Evolutionary conservation across 2,113 vertebrate genomes (phyloP).

Genomic region (Panthera leo): DNA sequence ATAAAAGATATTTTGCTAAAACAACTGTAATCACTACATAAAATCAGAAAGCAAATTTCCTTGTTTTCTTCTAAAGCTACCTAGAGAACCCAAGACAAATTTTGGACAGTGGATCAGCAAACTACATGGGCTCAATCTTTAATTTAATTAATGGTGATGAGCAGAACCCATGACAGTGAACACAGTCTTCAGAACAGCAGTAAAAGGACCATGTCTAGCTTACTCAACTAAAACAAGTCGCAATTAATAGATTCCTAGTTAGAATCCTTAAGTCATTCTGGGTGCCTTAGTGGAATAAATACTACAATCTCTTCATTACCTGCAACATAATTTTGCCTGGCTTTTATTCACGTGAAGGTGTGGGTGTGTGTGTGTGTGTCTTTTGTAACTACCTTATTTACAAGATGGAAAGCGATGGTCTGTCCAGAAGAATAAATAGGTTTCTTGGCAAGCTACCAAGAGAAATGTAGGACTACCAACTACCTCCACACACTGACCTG

Average conservation of each 20-base stretch:
- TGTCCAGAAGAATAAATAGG: not conserved
- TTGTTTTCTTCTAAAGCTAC: not conserved
- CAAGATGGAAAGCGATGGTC: not conserved
- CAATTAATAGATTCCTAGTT: not conserved
- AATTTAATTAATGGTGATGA: not conserved
- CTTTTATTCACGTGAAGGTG: not conserved
- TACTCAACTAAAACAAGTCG: not conserved
- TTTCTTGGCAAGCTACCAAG: not conserved
- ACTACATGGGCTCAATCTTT: not conserved
- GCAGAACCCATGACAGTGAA: not conserved
- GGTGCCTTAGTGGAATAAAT: not conserved
- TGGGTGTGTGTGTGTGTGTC: not conserved
- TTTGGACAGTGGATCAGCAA: not conserved
- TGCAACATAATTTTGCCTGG: not conserved
- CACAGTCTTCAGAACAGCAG: not conserved
- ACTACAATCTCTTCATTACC: not conserved
- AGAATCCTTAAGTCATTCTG: not conserved
- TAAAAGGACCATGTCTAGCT: not conserved
- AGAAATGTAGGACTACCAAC: not conserved
- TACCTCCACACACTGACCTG: not conserved
- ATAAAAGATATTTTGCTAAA: conserved; percentile 3
- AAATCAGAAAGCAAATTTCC: not conserved
- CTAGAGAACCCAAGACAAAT: not conserved
- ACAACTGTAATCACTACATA: not conserved
- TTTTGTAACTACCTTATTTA: conserved; percentile 1